Conservation (phyloP, 2,888 invertebrate genomes). For the Girardia tigrina region DNA sequence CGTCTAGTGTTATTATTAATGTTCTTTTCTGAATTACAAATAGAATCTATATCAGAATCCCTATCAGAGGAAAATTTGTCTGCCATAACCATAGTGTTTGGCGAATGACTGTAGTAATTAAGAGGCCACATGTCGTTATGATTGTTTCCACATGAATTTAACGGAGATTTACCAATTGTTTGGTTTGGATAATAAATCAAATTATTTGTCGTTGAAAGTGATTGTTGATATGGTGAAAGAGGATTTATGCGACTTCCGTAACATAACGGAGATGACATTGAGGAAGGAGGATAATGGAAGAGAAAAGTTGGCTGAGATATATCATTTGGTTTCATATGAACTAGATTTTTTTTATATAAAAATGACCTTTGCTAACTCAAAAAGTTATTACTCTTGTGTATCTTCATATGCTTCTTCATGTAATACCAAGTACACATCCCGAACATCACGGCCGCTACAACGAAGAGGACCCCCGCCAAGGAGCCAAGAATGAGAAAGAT, state of each 20-base stretch:
- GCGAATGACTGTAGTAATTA: not conserved
- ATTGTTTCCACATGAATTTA: not conserved
- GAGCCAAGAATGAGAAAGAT: slow-evolving; percentile 27
- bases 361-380: not conserved
- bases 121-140: not conserved
- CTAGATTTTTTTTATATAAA: not conserved
- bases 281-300: not conserved
- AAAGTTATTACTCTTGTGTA: not conserved
- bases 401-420: not conserved
- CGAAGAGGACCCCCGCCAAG: slow-evolving; percentile 18
- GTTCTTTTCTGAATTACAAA: not conserved
- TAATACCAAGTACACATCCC: slow-evolving; percentile 27
- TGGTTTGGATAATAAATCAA: not conserved
- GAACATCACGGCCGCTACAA: slow-evolving; percentile 21
- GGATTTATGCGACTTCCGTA: not conserved
- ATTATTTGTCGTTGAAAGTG: not conserved
- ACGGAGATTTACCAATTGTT: not conserved
- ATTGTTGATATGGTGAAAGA: not conserved
- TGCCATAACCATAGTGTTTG: not conserved
- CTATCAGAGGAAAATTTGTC: not conserved
- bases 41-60: not conserved
- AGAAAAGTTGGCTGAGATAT: not conserved
- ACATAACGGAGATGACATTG: not conserved
- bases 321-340: not conserved
- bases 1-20: not conserved